Evolutionary conservation across 2,888 invertebrate species (phyloP), one percentile per base, ranked within the genome.

Genomic region (Chromoteleia sp.): DNA sequence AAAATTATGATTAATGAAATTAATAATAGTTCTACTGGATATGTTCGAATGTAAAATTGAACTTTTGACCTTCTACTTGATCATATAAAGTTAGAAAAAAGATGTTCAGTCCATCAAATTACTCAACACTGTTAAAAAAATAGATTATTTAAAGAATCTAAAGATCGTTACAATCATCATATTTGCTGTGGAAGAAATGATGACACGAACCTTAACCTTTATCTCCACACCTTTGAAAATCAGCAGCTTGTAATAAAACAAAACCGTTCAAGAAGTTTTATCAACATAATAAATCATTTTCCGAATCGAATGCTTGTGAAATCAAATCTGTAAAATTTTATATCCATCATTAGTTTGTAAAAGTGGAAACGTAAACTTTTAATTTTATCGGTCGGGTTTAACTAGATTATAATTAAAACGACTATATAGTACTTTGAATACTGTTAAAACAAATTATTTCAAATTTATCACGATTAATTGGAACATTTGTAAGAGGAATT

Each of bases 271-370:
- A 61, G 14, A 17, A 70, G 30, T 19, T 58, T 58, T 70, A 58
- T 58, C 56, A 15, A 56, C 5, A 33, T 39, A 36, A 70, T 48
- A 59, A 36, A 70, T 70, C 58, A 70, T 45, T 33, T 17, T 12
- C 33, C n/a, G 21, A 48, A 33, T 70, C 25, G 43, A 70, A 70
- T 15, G 17, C 10, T 54, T 33, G 5, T 8, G 6, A 25, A 50
- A 65, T 65, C 36, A 67, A 52, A 52, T 56, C 52, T 56, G 19
- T 41, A 41, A 68, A 56, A 43, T 56, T 68, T 68, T 15, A 48
- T 33, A 19, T 21, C 29, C 29, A 29, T 29, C 19, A 33, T 36
- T 50, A 19, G 21, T 39, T 25, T 39, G 43, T 4, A 21, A 39
- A 39, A 12, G 39, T 50, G 25, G 6, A 50, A 25, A 50, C 14